Percentiles rank a stretch among this genome's conserved stretches.
These are phyloP conservation scores for Meta bourneti DNA, from an alignment of 2,888 invertebrate genomes.

Conservation along the genomic window DNA sequence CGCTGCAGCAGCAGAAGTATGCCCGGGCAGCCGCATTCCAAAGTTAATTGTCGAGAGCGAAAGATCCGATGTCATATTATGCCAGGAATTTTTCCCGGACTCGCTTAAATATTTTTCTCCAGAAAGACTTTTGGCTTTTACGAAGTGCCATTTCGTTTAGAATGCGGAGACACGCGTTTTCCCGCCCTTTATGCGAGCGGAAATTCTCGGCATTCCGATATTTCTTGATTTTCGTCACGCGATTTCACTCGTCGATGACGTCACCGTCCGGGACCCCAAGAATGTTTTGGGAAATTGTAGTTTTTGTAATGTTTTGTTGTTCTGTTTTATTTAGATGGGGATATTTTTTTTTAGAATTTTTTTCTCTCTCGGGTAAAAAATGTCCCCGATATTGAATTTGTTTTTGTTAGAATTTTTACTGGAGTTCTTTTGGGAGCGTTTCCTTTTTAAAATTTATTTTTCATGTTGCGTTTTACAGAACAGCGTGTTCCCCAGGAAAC, in stretches of 20 bases:
- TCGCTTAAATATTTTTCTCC: slow-evolving; percentile 71
- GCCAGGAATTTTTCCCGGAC: slow-evolving; percentile 56
- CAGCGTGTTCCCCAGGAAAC: no score
- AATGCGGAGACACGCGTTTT: slow-evolving; percentile 58
- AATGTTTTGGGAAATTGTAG: not conserved
- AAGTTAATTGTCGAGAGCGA: slow-evolving; percentile 69
- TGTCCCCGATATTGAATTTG: not conserved
- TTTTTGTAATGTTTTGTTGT: not conserved
- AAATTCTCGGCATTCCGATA: slow-evolving; percentile 64
- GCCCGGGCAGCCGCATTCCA: slow-evolving; percentile 46
- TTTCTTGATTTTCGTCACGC: slow-evolving; percentile 62
- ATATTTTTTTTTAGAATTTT: not conserved
- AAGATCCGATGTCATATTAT: slow-evolving; percentile 71
- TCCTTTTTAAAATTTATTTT: no score
- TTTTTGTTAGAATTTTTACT: not conserved
- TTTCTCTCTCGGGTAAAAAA: not conserved
- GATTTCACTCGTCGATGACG: slow-evolving; percentile 65
- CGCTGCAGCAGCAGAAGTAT: slow-evolving; percentile 6
- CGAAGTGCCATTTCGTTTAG: slow-evolving; percentile 57
- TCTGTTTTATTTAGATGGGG: no score
- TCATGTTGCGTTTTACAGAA: no score
- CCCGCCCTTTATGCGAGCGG: slow-evolving; percentile 38
- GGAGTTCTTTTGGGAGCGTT: not conserved
- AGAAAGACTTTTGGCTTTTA: slow-evolving; percentile 59
- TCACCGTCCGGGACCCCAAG: slow-evolving; percentile 23